Evolutionary conservation across 2,113 vertebrate genomes (phyloP), one percentile per base, ranked within the genome.

Genomic region (Gymnarchus niloticus): DNA sequence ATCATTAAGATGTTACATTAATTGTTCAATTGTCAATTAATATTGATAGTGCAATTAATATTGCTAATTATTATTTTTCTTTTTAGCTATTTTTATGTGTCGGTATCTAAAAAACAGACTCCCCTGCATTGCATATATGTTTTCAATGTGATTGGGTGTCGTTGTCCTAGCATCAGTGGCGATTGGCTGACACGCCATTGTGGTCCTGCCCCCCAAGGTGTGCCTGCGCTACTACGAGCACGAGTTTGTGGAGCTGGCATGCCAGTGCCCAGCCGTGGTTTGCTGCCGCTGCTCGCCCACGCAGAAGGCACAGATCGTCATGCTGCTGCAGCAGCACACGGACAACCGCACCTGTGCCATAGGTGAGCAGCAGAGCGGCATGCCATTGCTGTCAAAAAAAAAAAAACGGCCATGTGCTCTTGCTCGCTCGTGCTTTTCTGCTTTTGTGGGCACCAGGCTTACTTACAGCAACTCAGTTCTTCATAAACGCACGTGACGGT

Each of bases 261-360:
- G 97, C 90, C 98, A 99, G 92, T 99, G 98, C 87, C 98, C 98
- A 0, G 97, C 98, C 0, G 97, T 99, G 46, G 97, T 99, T 46
- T 99, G 98, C 94, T 99, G 97, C 78, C 96, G 98, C 86, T 99
- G 98, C 89, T 98, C 98, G 0, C 98, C 98, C 8, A 99, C 98
- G 0, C 98, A 99, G 91, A 99, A 99, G 90, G 98, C 98, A 56
- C 96, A 95, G 87, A 98, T 99, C 3, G 98, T 97, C 88, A 93
- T 88, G n/a, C 94, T 99, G 57, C 92, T 99, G 9, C 96, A 97
- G 88, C 97, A 96, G 89, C 97, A 97, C 92, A 97, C 97, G 0
- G 94, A 92, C 87, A 96, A 94, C 89, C 96, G 97, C 78, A 99
- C 97, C 0, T 99, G 98, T 59, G 97, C 98, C 86, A 96, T 99